These are phyloP conservation scores for Caranx ignobilis DNA, from an alignment of 2,113 vertebrate genomes.

Conservation along the genomic window DNA sequence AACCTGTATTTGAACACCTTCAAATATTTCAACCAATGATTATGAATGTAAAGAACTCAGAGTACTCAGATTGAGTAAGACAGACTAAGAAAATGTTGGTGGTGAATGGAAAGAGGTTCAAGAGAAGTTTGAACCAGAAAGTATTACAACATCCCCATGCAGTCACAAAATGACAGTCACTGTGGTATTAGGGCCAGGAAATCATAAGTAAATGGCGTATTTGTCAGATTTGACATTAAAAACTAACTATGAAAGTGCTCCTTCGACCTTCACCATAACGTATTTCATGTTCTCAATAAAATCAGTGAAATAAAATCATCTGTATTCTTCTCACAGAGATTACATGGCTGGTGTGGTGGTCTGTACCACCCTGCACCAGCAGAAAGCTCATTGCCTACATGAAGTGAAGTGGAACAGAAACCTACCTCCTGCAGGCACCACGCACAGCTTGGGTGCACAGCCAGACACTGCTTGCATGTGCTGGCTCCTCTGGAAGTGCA, in stretches of 20 bases:
- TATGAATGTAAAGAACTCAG: background rate
- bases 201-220: background rate
- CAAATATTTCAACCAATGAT: background rate
- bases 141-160: conserved; percentile 6
- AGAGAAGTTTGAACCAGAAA: conserved; percentile 30
- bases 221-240: background rate
- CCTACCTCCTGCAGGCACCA: conserved; percentile 96
- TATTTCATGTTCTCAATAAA: background rate
- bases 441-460: conserved; percentile 91
- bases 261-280: background rate
- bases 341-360: conserved; percentile 4
- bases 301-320: background rate
- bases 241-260: background rate
- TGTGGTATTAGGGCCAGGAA: background rate
- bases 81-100: conserved; percentile 9
- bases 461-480: conserved; percentile 94
- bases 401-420: conserved; percentile 43
- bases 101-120: background rate
- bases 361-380: conserved; percentile 35
- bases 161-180: conserved; percentile 2
- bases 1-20: background rate
- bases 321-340: conserved; percentile 7
- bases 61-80: background rate
- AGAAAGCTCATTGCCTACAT: conserved; percentile 16
- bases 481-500: conserved; percentile 93